Percentiles rank a stretch among this genome's conserved stretches.
Conservation (phyloP, 2,888 invertebrate species). For the Catocala nupta region DNA sequence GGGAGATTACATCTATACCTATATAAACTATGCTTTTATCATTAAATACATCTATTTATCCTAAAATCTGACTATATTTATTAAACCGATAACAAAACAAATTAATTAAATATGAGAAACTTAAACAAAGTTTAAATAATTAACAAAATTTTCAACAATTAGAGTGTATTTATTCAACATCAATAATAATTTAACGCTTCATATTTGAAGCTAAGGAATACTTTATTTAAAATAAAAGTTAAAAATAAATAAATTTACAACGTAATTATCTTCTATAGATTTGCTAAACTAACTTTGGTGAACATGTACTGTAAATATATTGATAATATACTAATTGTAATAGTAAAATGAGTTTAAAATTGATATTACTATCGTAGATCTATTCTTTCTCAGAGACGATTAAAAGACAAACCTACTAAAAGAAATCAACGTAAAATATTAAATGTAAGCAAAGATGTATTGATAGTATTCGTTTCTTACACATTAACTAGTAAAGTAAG, state of each 20-base stretch:
- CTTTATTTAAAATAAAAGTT: no score
- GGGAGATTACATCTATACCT: conserved; percentile 60
- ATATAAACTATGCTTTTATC: conserved; percentile 37
- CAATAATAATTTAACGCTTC: no score
- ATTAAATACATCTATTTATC: conserved; percentile 30
- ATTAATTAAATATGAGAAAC: conserved; percentile 11
- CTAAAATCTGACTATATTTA: conserved; percentile 18
- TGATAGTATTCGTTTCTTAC: no score
- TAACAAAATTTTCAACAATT: conserved; percentile 20
- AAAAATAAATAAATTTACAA: no score
- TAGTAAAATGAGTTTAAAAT: background rate
- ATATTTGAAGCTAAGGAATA: no score
- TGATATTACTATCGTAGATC: background rate
- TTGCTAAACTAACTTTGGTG: conserved; percentile 26
- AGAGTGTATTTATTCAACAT: background rate
- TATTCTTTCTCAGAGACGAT: no score
- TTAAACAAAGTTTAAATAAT: background rate
- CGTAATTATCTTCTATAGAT: background rate
- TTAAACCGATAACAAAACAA: conserved; percentile 14
- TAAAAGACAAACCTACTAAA: no score
- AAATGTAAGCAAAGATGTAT: no score
- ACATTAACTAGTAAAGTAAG: no score
- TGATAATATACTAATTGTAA: background rate
- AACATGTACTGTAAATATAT: conserved; percentile 9
- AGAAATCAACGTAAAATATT: no score